A percentile compares a stretch with the other conserved stretches of the same genome.
These are phyloP conservation scores for Agrochola lota DNA, from an alignment of 2,888 invertebrate genomes.

Conservation along the genomic window DNA sequence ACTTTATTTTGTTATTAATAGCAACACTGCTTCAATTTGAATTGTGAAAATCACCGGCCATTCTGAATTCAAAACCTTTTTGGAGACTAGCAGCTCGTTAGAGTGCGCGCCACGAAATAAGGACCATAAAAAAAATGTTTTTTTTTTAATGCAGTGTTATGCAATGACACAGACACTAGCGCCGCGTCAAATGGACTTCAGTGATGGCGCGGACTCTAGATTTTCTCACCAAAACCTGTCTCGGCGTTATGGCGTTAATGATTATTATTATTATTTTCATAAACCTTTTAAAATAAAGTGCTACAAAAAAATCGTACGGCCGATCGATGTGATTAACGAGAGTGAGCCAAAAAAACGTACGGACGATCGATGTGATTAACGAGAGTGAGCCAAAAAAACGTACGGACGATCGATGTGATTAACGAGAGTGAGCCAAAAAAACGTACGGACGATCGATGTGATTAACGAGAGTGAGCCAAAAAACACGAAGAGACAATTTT, in stretches of 20 bases:
- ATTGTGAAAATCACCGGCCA: background rate
- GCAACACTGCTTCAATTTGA: constrained; percentile 2
- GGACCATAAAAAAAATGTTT: no score
- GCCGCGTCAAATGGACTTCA: no score
- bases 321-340: constrained; percentile 32
- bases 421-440: no score
- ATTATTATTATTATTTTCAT: constrained; percentile 15
- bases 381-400: constrained; percentile 20
- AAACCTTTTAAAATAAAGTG: constrained; percentile 24
- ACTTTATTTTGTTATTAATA: background rate
- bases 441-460: no score
- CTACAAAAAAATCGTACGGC: constrained; percentile 12
- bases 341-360: constrained; percentile 12
- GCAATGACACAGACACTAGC: no score
- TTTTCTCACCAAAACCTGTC: no score
- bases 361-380: background rate
- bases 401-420: background rate
- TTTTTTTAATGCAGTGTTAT: no score
- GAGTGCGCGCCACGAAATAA: no score
- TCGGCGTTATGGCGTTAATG: constrained; percentile 8
- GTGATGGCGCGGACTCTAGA: no score
- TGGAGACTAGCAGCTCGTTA: background rate
- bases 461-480: constrained; percentile 35
- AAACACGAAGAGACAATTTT: constrained; percentile 53
- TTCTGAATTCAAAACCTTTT: constrained; percentile 1